Base-by-base conservation (phyloP, 2,113 vertebrate genomes). In the Spermophilus dauricus region DNA sequence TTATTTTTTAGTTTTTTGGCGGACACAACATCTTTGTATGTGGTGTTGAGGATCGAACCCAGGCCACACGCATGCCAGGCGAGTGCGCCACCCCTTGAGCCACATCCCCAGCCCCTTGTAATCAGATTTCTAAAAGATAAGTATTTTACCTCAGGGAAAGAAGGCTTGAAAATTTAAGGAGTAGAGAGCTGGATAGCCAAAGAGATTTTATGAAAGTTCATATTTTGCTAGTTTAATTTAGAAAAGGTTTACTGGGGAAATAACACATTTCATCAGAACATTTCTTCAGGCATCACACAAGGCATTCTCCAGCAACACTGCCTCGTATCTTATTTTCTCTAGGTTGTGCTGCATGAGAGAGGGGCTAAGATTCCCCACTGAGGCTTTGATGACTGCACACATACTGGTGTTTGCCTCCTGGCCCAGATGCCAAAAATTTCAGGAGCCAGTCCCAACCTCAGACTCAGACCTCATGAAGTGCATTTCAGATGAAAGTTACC, bases 161-260 rank as follows among this genome's bases (percentile, higher is more conserved):
- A 86, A 78, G 26, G 22, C 42, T 65, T 88, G 65, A 75, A 76
- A 80, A 89, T 82, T 72, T 63, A 81, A 30, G 56, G n/a, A 81
- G 13, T 28, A 91, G 76, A 87, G 65, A 65, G 37, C 63, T 65
- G 42, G 63, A 70, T 34, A 28, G 13, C 4, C 2, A 4, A 28
- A 14, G 42, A 93, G 37, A 42, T 51, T 88, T 95, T 91, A 65
- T 17, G 51, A 7, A 92, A 75, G 20, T 93, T 81, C 61, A 11
- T 58, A 34, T 73, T 83, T 87, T 94, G 37, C 63, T 61, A 92
- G 84, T 86, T 96, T 81, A 56, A 72, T 73, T 65, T 95, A 85
- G 70, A 78, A 96, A 89, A 93, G 2, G 4, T 86, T 91, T 51
- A 42, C 8, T 72, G 83, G 39, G 69, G 63, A 34, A 96, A 89